Evolutionary conservation across 2,888 invertebrate genomes (phyloP).

Genomic region (Molorchus minor): DNA sequence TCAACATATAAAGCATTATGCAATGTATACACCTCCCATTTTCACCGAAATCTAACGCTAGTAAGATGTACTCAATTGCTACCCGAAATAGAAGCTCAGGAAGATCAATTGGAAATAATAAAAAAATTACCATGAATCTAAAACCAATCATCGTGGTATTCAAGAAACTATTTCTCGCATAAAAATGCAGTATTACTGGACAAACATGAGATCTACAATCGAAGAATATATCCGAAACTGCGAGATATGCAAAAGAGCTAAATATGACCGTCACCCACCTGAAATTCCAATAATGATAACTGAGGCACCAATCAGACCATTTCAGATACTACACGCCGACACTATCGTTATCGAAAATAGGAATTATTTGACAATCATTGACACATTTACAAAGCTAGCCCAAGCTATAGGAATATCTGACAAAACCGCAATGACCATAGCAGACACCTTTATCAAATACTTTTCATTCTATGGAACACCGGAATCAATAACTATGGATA

Average conservation of each 20-base stretch:
- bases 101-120: background rate
- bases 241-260: background rate
- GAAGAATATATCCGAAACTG: background rate
- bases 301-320: background rate
- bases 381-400: conserved; percentile 21
- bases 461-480: conserved; percentile 18
- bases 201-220: background rate
- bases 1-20: no score
- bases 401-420: conserved; percentile 6
- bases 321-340: conserved; percentile 3
- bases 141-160: background rate
- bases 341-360: background rate
- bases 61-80: no score
- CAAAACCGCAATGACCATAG: conserved; percentile 5
- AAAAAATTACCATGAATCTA: background rate
- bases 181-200: background rate
- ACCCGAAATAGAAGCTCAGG: no score
- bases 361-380: conserved; percentile 16
- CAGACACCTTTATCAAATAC: conserved; percentile 19
- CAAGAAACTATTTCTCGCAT: background rate
- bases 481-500: conserved; percentile 17
- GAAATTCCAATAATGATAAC: background rate
- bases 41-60: no score
- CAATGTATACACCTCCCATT: no score
- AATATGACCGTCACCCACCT: background rate